Evolutionary conservation across 2,888 invertebrate genomes (phyloP).

Genomic region (Dendrolimus pini): DNA sequence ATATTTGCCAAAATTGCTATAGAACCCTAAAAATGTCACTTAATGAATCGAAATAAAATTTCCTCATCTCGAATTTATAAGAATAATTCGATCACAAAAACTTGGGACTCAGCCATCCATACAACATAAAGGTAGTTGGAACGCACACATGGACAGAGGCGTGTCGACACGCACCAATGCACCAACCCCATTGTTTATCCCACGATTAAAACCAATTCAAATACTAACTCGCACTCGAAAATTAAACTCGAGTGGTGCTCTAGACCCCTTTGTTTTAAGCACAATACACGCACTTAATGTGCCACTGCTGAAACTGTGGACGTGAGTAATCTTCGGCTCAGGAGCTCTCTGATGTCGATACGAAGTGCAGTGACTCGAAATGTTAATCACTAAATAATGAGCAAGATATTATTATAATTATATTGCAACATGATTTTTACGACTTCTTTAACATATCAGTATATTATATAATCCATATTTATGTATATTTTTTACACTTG

Average conservation of each 20-base stretch:
- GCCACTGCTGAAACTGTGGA: conserved; percentile 26
- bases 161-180: conserved; percentile 54
- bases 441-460: too few relatives aligned
- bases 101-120: conserved; percentile 19
- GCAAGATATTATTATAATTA: conserved; percentile 10
- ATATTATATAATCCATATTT: too few relatives aligned
- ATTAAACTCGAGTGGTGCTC: conserved; percentile 69
- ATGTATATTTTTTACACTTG: too few relatives aligned
- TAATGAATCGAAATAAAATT: neutral
- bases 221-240: conserved; percentile 73
- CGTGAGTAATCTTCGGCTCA: neutral
- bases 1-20: too few relatives aligned
- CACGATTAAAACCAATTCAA: conserved; percentile 75
- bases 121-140: conserved; percentile 18
- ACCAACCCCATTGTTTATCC: conserved; percentile 70
- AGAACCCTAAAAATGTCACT: too few relatives aligned
- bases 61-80: conserved; percentile 18
- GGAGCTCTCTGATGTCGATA: neutral
- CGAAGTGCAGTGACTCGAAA: conserved; percentile 5
- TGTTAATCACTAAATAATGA: conserved; percentile 28
- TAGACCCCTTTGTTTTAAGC: conserved; percentile 63
- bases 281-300: conserved; percentile 55
- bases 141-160: conserved; percentile 55
- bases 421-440: too few relatives aligned
- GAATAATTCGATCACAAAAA: conserved; percentile 21